phyloP scores from a whole-genome alignment of 2,797 vertebrate genomes.

The Adrianichthys oophorus region DNA sequence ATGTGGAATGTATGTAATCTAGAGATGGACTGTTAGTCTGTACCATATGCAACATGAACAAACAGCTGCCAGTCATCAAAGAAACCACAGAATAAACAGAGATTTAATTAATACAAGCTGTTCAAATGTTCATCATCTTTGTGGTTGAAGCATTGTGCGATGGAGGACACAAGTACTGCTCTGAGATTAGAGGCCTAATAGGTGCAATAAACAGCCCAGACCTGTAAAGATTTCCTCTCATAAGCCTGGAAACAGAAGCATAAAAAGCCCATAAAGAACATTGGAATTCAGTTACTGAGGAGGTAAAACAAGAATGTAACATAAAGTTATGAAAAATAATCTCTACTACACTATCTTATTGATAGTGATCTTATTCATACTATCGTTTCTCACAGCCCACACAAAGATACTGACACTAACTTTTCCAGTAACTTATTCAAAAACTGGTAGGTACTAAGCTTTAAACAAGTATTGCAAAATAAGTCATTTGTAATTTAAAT shows the following conservation, averaged over 20 bases:
- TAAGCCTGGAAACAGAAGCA: conserved; percentile 16
- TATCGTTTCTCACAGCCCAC: background rate
- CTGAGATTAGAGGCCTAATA: conserved; percentile 34
- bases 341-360: background rate
- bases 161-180: conserved; percentile 17
- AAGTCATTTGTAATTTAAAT: background rate
- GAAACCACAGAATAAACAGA: background rate
- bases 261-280: background rate
- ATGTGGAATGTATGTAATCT: too few relatives aligned
- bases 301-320: background rate
- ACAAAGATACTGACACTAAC: conserved; percentile 5
- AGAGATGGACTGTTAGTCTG: background rate
- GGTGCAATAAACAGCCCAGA: conserved; percentile 27
- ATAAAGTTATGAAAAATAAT: background rate
- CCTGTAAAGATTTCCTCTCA: conserved; percentile 39
- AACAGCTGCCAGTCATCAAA: background rate
- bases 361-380: background rate
- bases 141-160: conserved; percentile 12
- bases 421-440: background rate
- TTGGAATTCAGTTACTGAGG: background rate
- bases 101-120: background rate
- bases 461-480: background rate
- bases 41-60: background rate
- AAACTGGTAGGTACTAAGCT: conserved; percentile 32
- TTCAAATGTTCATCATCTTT: conserved; percentile 23